Percentiles rank a stretch among this genome's conserved stretches.
Evolutionary conservation across 1,140 invertebrate species (phyloP).

Genomic region (Nymphalis io): DNA sequence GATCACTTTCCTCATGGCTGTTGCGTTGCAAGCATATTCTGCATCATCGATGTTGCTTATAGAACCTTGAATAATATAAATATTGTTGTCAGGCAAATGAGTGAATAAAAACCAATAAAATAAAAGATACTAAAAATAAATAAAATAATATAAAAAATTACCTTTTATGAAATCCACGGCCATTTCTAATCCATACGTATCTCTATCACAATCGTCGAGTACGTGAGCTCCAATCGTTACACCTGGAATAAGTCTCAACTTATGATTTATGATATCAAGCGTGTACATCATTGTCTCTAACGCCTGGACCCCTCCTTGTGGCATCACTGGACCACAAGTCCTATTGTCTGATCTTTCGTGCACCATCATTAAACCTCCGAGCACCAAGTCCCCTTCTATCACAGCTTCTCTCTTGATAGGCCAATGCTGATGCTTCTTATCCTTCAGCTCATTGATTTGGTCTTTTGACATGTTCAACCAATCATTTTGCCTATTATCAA

Average conservation of each 20-base stretch:
- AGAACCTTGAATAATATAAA: slow-evolving; percentile 86
- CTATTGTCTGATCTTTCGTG: slow-evolving; percentile 52
- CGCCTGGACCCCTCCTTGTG: slow-evolving; percentile 95
- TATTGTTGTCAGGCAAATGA: too few relatives aligned
- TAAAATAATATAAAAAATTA: slow-evolving; percentile 73
- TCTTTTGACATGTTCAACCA: slow-evolving; percentile 64
- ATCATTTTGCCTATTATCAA: slow-evolving; percentile 45
- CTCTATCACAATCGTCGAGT: slow-evolving; percentile 97
- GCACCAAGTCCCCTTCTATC: slow-evolving; percentile 90
- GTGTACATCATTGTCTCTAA: slow-evolving; percentile 96
- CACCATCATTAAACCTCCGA: slow-evolving; percentile 95
- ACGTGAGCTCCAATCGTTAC: slow-evolving; percentile 93
- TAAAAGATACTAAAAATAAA: neutral
- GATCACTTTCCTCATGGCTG: slow-evolving; percentile 92
- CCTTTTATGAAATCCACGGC: slow-evolving; percentile 98
- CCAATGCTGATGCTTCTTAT: slow-evolving; percentile 83
- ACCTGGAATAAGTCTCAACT: slow-evolving; percentile 84
- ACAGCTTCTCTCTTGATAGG: slow-evolving; percentile 92
- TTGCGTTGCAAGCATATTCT: slow-evolving; percentile 93
- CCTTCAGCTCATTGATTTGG: slow-evolving; percentile 62
- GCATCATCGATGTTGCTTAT: slow-evolving; percentile 97
- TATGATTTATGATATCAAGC: slow-evolving; percentile 90
- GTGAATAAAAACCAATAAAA: too few relatives aligned
- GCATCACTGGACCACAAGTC: slow-evolving; percentile 92
- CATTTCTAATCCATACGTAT: slow-evolving; percentile 97